Evolutionary conservation across 2,797 vertebrate genomes (phyloP).

Genomic region (Falco columbarius): DNA sequence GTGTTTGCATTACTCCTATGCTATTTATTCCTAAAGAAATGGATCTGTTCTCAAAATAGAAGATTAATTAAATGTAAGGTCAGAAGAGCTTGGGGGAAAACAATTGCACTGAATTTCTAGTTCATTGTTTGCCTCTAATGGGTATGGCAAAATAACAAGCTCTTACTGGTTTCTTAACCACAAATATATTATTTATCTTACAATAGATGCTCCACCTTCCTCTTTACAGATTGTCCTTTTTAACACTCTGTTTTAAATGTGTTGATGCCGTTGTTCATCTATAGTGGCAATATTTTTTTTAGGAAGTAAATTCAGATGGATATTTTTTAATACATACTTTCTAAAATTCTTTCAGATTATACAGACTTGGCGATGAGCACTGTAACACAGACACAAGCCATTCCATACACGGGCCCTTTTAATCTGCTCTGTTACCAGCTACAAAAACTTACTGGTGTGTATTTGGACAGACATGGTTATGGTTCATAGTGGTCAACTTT

Average conservation of each 20-base stretch:
- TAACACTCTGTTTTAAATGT: neutral
- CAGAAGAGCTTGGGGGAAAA: neutral
- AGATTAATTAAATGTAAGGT: neutral
- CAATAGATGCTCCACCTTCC: neutral
- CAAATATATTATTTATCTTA: neutral
- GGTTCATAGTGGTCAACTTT: neutral
- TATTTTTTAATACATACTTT: neutral
- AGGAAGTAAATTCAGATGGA: neutral
- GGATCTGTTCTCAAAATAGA: neutral
- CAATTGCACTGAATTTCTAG: neutral
- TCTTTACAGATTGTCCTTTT: neutral
- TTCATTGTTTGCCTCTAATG: neutral
- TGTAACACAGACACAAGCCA: constrained; percentile 91
- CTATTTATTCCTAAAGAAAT: neutral
- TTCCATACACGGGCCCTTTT: constrained; percentile 91
- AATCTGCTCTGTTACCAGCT: constrained; percentile 88
- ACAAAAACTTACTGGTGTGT: constrained; percentile 86
- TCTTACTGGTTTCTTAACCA: neutral
- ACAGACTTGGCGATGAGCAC: constrained; percentile 93
- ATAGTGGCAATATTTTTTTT: neutral
- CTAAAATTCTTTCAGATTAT: constrained; percentile 82
- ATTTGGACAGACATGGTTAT: neutral
- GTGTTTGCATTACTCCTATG: neutral
- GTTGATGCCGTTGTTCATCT: neutral
- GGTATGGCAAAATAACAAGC: neutral